Evolutionary conservation across 1,140 invertebrate species (phyloP).

Genomic region (Chironomus tepperi): DNA sequence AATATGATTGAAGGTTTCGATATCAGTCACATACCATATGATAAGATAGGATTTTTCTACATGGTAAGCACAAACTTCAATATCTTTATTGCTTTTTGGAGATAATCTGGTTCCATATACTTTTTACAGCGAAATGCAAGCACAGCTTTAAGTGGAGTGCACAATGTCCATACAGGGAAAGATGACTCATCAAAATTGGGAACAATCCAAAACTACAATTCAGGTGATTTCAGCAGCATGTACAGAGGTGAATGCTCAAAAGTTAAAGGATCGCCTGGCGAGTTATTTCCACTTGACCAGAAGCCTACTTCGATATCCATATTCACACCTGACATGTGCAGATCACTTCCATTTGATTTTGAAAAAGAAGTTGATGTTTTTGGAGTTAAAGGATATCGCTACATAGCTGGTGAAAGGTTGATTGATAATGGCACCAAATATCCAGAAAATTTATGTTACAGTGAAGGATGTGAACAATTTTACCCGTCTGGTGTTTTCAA

Average conservation of each 20-base stretch:
- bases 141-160: constrained; percentile 54
- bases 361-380: constrained; percentile 24
- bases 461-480: constrained; percentile 51
- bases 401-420: constrained; percentile 26
- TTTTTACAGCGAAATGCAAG: constrained; percentile 53
- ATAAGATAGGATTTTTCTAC: constrained; percentile 67
- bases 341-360: constrained; percentile 33
- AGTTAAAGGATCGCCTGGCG: constrained; percentile 53
- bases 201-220: constrained; percentile 52
- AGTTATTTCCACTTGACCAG: constrained; percentile 57
- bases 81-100: too few species aligned
- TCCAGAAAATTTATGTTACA: constrained; percentile 59
- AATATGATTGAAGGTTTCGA: constrained; percentile 43
- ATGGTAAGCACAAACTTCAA: constrained; percentile 33
- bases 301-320: constrained; percentile 43
- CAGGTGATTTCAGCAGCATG: constrained; percentile 42
- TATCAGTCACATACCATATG: constrained; percentile 45
- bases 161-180: constrained; percentile 56
- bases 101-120: not conserved
- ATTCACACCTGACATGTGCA: constrained; percentile 57
- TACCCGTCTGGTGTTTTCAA: constrained; percentile 46
- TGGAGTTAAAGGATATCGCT: constrained; percentile 28
- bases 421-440: constrained; percentile 45
- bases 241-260: constrained; percentile 47
- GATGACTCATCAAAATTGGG: constrained; percentile 49